A percentile compares a stretch with the other conserved stretches of the same genome.
Conservation (phyloP, 2,797 vertebrate genomes). For the Sebastes kiyomatsui region DNA sequence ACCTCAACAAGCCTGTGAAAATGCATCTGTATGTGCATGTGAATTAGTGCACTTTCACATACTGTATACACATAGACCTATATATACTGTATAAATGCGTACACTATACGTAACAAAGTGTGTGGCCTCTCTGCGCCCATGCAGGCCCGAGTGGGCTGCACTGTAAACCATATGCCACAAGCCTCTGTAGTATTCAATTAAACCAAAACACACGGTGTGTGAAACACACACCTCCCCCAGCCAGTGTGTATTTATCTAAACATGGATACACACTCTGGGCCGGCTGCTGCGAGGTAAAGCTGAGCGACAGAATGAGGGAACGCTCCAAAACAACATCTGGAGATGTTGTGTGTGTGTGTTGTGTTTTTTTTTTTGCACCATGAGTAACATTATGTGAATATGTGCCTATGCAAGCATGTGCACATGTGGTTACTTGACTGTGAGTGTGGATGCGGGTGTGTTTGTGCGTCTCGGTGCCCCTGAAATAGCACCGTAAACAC, state of each 20-base stretch:
- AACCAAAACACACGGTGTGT: constrained; percentile 54
- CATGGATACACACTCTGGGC: constrained; percentile 56
- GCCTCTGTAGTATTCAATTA: constrained; percentile 53
- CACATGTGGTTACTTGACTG: constrained; percentile 12
- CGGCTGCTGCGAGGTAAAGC: constrained; percentile 34
- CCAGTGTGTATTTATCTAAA: constrained; percentile 70
- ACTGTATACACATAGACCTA: neutral
- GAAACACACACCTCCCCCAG: constrained; percentile 48
- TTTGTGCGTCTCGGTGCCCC: constrained; percentile 1
- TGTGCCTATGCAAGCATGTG: constrained; percentile 27
- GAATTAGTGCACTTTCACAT: neutral
- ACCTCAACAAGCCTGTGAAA: neutral
- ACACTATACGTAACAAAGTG: constrained; percentile 23
- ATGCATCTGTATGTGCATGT: neutral
- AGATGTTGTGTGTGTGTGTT: constrained; percentile 13
- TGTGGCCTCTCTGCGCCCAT: constrained; percentile 24
- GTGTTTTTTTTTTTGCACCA: neutral
- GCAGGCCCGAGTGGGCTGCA: constrained; percentile 27
- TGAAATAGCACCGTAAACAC: constrained; percentile 59
- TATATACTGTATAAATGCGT: neutral
- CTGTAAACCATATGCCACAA: constrained; percentile 58
- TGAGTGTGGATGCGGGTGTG: constrained; percentile 2
- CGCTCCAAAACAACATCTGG: constrained; percentile 74
- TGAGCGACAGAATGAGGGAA: constrained; percentile 43
- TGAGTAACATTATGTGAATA: constrained; percentile 20